Evolutionary conservation across 1,140 invertebrate genomes (phyloP), one percentile per base, ranked within the genome.

Genomic region (Zophobas morio): DNA sequence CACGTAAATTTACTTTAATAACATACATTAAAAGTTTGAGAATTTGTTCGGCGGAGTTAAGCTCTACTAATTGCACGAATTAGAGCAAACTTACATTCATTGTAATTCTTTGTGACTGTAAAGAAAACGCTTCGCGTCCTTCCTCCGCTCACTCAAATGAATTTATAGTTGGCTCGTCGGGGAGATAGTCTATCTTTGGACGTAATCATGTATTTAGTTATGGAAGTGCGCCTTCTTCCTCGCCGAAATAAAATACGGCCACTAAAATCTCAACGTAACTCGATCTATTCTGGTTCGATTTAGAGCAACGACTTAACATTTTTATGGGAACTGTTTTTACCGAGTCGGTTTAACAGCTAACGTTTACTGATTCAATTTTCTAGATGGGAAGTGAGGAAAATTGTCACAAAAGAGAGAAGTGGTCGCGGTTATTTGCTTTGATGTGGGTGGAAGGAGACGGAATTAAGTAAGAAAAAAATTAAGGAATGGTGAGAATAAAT

Each of bases 41-140:
- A 83, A 81, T 80, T 81, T 80, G 75, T 79, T 80, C 81, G 71
- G 70, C 80, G 76, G 78, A 83, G 81, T 83, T 82, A 75, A 83
- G 82, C 82, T 82, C 79, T 75, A 82, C 82, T 82, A 83, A 83
- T 83, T 83, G 79, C 81, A 80, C 81, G 81, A 83, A 83, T 83
- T 83, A 82, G 66, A 79, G 78, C 74, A 70, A 83, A 82, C 79
- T 83, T 79, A 83, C 82, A 82, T 83, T 83, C 79, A 82, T 80
- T 81, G 79, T 80, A 76, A 82, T 83, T 83, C 82, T 81, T 81
- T 83, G 78, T 76, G 79, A 81, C 81, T 77, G 42, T 46, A 63
- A 79, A 79, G 76, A 80, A 81, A 78, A 39, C 66, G 66, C 56
- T 63, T 71, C 56, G n/a, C 32, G 39, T 6, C 47, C 46, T 70